Conservation (phyloP, 2,888 invertebrate genomes). For the Oscheius onirici region DNA sequence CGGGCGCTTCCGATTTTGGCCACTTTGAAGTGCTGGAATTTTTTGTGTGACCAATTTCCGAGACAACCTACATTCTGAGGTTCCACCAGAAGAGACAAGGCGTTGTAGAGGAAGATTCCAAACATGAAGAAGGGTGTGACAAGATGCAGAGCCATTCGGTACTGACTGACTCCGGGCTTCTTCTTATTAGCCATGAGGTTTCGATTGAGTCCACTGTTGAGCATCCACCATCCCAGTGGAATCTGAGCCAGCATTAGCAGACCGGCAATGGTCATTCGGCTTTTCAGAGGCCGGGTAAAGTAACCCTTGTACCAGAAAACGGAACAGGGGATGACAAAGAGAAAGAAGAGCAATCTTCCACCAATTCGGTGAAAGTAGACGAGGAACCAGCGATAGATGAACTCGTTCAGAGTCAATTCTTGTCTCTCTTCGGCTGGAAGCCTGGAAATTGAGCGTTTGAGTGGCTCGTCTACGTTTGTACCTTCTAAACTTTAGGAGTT, state of each 20-base stretch:
- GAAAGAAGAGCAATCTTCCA: neutral
- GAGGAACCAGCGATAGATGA: slow-evolving; percentile 1
- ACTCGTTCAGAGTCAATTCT: neutral
- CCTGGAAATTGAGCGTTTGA: neutral
- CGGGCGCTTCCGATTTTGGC: slow-evolving; percentile 1
- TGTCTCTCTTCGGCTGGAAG: neutral
- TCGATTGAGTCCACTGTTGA: neutral
- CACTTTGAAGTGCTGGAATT: neutral
- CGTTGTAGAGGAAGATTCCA: slow-evolving; percentile 1
- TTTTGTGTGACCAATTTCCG: too few relatives aligned
- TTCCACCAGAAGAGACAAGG: neutral
- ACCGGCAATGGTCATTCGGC: neutral
- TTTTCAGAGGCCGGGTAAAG: neutral
- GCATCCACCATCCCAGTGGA: slow-evolving; percentile 2
- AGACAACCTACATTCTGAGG: neutral
- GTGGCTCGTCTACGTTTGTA: too few relatives aligned
- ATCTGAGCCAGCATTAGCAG: neutral
- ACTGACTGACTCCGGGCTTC: slow-evolving; percentile 10
- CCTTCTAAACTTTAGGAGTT: too few relatives aligned
- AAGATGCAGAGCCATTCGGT: neutral
- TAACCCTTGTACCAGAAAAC: neutral
- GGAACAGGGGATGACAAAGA: neutral
- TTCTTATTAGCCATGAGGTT: neutral
- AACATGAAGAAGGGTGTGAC: neutral
- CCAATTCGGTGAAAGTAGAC: slow-evolving; percentile 1